These are phyloP conservation scores for Nemotelus pantherinus DNA, from an alignment of 2,888 invertebrate genomes.

Conservation along the genomic window DNA sequence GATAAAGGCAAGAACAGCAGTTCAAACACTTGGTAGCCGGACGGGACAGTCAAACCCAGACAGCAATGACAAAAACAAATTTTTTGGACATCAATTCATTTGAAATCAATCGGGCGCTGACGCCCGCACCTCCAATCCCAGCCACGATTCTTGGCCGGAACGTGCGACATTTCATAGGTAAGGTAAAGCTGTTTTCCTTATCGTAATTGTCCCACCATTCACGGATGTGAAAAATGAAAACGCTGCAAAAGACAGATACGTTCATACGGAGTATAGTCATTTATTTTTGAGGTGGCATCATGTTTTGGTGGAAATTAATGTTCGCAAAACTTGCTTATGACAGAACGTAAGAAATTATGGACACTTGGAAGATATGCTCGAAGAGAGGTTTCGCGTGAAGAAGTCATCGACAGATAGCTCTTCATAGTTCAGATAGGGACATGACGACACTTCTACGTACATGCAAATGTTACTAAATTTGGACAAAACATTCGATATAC, in stretches of 20 bases:
- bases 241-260: conserved; percentile 2
- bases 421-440: neutral
- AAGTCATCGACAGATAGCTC: neutral
- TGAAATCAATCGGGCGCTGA: conserved; percentile 31
- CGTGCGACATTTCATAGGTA: conserved; percentile 16
- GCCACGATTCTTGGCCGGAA: neutral
- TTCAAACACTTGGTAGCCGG: conserved; percentile 2
- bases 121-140: conserved; percentile 9
- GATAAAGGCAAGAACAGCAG: conserved; percentile 1
- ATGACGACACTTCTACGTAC: too few species aligned
- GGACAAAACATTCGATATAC: too few species aligned
- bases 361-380: conserved; percentile 4
- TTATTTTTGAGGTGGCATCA: neutral
- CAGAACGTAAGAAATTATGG: neutral
- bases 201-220: conserved; percentile 6
- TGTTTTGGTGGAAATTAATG: neutral
- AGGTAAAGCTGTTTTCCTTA: conserved; percentile 9
- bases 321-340: neutral
- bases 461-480: too few species aligned
- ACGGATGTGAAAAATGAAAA: conserved; percentile 17
- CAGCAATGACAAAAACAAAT: neutral
- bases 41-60: conserved; percentile 1
- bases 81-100: conserved; percentile 12
- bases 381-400: neutral
- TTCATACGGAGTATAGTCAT: neutral